phyloP scores from a whole-genome alignment of 2,113 vertebrate species.

The Hippocampus zosterae region DNA sequence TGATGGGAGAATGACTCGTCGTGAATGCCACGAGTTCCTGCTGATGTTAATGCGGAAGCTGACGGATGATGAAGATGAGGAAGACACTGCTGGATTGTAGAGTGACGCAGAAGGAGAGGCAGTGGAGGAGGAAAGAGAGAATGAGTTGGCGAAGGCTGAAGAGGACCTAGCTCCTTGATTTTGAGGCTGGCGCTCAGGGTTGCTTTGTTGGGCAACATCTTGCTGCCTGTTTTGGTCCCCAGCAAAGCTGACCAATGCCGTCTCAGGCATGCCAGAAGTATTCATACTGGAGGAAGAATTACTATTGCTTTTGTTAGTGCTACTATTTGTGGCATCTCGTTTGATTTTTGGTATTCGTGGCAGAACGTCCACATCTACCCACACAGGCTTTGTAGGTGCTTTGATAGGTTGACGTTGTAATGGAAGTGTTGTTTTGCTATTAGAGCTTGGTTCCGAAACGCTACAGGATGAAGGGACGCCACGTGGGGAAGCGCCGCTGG shows the following conservation, averaged over 20 bases:
- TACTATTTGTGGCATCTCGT: slow-evolving; percentile 50
- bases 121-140: slow-evolving; percentile 28
- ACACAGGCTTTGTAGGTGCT: slow-evolving; percentile 66
- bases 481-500: slow-evolving; percentile 36
- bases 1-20: slow-evolving; percentile 67
- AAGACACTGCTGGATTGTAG: slow-evolving; percentile 31
- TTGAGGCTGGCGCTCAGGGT: slow-evolving; percentile 47
- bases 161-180: slow-evolving; percentile 60
- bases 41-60: slow-evolving; percentile 90
- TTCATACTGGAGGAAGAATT: slow-evolving; percentile 30
- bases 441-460: slow-evolving; percentile 36
- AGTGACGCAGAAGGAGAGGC: slow-evolving; percentile 38
- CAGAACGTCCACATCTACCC: slow-evolving; percentile 81
- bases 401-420: slow-evolving; percentile 49
- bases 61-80: slow-evolving; percentile 68
- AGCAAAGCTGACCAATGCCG: slow-evolving; percentile 78
- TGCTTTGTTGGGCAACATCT: slow-evolving; percentile 62
- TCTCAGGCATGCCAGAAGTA: slow-evolving; percentile 68
- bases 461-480: slow-evolving; percentile 7
- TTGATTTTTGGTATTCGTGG: slow-evolving; percentile 94
- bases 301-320: slow-evolving; percentile 34
- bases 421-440: slow-evolving; percentile 28
- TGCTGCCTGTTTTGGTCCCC: slow-evolving; percentile 75
- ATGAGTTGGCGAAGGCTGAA: slow-evolving; percentile 55
- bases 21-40: slow-evolving; percentile 78